These are phyloP conservation scores for Desmodus rotundus DNA, from an alignment of 2,113 vertebrate genomes.

Conservation along the genomic window DNA sequence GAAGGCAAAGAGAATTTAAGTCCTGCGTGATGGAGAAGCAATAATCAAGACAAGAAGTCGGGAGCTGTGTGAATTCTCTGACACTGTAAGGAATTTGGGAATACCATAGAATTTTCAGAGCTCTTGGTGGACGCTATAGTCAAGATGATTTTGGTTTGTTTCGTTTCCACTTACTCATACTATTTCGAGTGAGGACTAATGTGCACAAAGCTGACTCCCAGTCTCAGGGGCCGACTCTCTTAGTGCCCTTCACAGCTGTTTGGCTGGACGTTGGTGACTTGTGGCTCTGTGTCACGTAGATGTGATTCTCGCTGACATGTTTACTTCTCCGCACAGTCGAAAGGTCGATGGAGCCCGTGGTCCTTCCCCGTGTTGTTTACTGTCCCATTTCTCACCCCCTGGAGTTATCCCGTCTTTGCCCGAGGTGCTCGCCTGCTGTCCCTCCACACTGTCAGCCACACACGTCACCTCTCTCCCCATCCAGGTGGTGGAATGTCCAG, in stretches of 20 bases:
- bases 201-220: too few relatives aligned
- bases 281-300: rapidly evolving
- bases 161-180: not conserved
- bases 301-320: not conserved
- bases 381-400: not conserved
- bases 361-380: not conserved
- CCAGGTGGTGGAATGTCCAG: not conserved
- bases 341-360: rapidly evolving
- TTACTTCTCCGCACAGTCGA: not conserved
- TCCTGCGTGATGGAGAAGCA: not conserved
- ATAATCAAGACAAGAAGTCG: not conserved
- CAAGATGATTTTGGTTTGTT: not conserved
- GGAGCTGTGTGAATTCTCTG: not conserved
- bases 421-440: not conserved
- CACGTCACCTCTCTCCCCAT: not conserved
- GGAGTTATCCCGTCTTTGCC: not conserved
- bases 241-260: rapidly evolving
- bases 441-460: rapidly evolving
- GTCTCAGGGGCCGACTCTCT: not conserved
- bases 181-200: not conserved
- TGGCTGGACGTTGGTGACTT: not conserved
- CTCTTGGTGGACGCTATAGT: not conserved
- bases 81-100: not conserved
- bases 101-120: not conserved
- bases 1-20: not conserved